Conservation (phyloP, 2,113 vertebrate species). For the Chamaetylas fuelleborni region DNA sequence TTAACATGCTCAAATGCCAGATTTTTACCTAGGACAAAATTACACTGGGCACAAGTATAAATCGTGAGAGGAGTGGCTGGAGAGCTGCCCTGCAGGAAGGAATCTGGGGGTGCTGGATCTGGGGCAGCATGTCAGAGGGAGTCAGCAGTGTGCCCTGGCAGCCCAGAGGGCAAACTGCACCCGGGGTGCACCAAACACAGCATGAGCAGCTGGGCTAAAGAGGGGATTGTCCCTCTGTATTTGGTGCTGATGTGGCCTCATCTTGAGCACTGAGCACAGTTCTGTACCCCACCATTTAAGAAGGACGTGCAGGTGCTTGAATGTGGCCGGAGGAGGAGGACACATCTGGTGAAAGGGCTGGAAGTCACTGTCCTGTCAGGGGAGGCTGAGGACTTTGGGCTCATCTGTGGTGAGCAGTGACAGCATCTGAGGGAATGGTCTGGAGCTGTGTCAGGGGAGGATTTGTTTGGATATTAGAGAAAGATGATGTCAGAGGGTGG, state of each 20-base stretch:
- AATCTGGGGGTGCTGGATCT: neutral
- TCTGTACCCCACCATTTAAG: neutral
- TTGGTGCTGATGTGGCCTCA: neutral
- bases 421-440: rapidly evolving
- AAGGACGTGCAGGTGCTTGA: neutral
- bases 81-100: neutral
- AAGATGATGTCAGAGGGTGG: neutral
- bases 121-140: no score
- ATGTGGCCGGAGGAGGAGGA: neutral
- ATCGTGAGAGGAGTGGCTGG: neutral
- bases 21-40: neutral
- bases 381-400: neutral
- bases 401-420: neutral
- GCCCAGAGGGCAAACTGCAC: neutral
- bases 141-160: neutral
- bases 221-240: neutral
- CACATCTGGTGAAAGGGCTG: neutral
- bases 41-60: rapidly evolving
- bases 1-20: neutral
- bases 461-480: neutral
- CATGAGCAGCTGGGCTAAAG: neutral
- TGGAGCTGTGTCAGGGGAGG: neutral
- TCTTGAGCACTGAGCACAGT: neutral
- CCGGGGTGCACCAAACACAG: neutral
- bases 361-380: neutral